Evolutionary conservation across 2,113 vertebrate species (phyloP).

Genomic region (Zonotrichia leucophrys): DNA sequence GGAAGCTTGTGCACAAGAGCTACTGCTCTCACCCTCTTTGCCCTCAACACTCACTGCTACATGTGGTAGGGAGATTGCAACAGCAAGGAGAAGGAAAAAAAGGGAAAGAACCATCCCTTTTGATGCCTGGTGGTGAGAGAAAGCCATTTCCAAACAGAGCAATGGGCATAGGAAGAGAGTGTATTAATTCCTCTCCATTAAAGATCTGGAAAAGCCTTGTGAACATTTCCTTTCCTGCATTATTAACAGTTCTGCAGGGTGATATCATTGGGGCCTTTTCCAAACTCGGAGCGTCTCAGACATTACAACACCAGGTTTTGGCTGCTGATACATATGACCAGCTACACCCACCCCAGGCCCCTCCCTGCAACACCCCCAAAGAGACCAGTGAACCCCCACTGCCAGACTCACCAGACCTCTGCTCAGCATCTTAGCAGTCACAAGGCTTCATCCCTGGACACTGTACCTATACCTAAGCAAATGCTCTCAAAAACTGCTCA

Average conservation of each 20-base stretch:
- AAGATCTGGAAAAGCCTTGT: slow-evolving; percentile 49
- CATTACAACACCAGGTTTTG: slow-evolving; percentile 41
- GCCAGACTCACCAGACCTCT: not conserved
- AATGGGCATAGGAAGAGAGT: not conserved
- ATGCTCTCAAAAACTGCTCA: not conserved
- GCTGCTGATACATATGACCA: slow-evolving; percentile 24
- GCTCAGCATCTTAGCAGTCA: not conserved
- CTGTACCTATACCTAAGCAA: not conserved
- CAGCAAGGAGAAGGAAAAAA: not conserved
- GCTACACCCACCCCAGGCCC: slow-evolving; percentile 1
- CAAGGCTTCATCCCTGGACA: not conserved
- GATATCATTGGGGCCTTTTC: slow-evolving; percentile 47
- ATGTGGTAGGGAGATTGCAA: not conserved
- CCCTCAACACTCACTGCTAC: not conserved
- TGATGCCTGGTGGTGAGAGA: not conserved
- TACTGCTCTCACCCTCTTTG: not conserved
- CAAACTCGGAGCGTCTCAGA: slow-evolving; percentile 48
- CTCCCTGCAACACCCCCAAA: not conserved
- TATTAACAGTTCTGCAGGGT: slow-evolving; percentile 46
- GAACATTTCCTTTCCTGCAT: slow-evolving; percentile 56
- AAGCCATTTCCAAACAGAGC: slow-evolving; percentile 1
- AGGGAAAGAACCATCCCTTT: not conserved
- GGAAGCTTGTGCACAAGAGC: not conserved
- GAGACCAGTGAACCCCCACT: not conserved
- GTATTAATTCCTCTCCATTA: slow-evolving; percentile 29